Base-by-base conservation (phyloP, 2,888 invertebrate species). In the Leptinotarsa peninsularis region DNA sequence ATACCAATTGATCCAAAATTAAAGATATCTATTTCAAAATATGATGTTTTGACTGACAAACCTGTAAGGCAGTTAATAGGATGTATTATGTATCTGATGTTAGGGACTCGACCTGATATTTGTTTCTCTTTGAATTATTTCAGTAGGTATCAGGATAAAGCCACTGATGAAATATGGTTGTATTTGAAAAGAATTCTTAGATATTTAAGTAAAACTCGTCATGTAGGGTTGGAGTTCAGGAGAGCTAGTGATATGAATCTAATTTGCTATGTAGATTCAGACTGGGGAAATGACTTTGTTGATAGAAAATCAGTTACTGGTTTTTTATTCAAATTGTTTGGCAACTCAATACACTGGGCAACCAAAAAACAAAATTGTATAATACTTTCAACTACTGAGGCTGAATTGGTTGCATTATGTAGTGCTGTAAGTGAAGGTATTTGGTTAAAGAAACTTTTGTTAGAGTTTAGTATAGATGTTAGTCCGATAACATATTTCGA, bases 301-400 rank as follows among this genome's bases (percentile, higher is more conserved):
- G 70, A 70, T 58, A 70, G 70, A 43, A 70, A 70, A 43, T 70
- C 70, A 18, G 58, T 70, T 33, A n/a, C 71, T 71, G 60, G 54
- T 54, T 18, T 54, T 18, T 54, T 54, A 54, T 54, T 54, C 54
- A 54, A 54, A 17, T 17, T 54, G 5, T 54, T 54, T 54, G 54
- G 54, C 54, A 54, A 54, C 17, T n/a, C 43, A 33, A 54, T 90
- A 76, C 49, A 67, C 54, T 78, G 78, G 77, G 52, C 56, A 58
- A 76, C 76, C 43, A 72, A 60, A 66, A 78, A 67, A 67, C 75
- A 80, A 73, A 77, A 68, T 23, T 73, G 74, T 76, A 27, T 74
- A 49, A 50, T 77, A 18, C 69, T 78, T 21, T 78, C 77, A n/a
- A 80, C 77, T 13, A 78, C 78, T 15, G 78, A 21, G 21, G 21